phyloP scores from a whole-genome alignment of 2,888 invertebrate genomes.

The Pyrgus malvae region DNA sequence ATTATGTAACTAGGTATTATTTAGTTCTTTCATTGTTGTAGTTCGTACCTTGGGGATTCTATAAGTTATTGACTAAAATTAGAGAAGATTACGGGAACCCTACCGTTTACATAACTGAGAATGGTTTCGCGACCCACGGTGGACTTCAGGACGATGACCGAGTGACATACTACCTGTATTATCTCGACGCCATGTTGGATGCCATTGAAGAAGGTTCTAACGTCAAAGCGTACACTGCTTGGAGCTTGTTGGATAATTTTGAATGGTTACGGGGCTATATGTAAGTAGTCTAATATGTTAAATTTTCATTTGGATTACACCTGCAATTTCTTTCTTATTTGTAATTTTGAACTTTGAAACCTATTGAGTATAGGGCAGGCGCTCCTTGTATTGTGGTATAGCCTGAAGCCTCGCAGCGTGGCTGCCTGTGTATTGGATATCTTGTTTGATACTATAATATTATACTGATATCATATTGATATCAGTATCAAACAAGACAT shows the following conservation, averaged over 20 bases:
- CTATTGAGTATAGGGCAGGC: too few species aligned
- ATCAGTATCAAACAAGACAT: too few species aligned
- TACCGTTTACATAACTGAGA: slow-evolving; percentile 80
- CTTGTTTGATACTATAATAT: too few species aligned
- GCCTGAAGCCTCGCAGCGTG: too few species aligned
- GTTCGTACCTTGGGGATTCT: slow-evolving; percentile 79
- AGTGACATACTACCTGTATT: slow-evolving; percentile 55
- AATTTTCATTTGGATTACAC: too few species aligned
- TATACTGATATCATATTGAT: too few species aligned
- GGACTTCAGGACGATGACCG: slow-evolving; percentile 64
- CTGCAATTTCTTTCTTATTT: too few species aligned
- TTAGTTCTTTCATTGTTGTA: slow-evolving; percentile 15
- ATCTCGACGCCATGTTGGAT: slow-evolving; percentile 61
- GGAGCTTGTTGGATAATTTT: slow-evolving; percentile 85
- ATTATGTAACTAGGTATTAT: too few species aligned
- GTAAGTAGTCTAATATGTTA: too few species aligned
- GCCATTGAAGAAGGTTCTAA: slow-evolving; percentile 68
- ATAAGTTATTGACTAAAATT: slow-evolving; percentile 74
- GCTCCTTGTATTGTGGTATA: too few species aligned
- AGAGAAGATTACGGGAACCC: slow-evolving; percentile 73
- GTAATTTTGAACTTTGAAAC: too few species aligned
- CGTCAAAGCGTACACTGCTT: slow-evolving; percentile 76
- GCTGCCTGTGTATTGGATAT: too few species aligned
- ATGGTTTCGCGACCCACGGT: slow-evolving; percentile 57
- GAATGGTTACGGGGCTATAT: slow-evolving; percentile 82